Conservation (phyloP, 2,113 vertebrate species). For the Callorhinus ursinus region DNA sequence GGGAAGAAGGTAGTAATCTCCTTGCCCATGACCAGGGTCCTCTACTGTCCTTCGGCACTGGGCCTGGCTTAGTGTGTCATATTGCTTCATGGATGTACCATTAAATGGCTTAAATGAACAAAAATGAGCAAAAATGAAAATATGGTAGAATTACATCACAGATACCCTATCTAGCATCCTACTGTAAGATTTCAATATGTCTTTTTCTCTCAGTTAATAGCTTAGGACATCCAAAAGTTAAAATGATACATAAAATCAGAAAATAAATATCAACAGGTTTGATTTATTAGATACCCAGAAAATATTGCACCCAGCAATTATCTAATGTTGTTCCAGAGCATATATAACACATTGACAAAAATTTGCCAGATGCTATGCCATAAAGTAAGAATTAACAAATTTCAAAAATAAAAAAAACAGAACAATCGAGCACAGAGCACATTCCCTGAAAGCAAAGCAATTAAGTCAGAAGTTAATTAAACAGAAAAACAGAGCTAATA, state of each 20-base stretch:
- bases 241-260: not conserved
- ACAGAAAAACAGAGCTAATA: not conserved
- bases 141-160: no score
- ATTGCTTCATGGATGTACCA: not conserved
- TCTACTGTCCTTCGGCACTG: no score
- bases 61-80: no score
- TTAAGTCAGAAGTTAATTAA: constrained; percentile 13
- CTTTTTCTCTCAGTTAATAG: not conserved
- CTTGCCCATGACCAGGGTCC: not conserved
- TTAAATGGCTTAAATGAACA: not conserved
- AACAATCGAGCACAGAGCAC: not conserved
- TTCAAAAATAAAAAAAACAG: not conserved
- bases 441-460: not conserved
- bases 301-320: not conserved
- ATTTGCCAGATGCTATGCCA: not conserved
- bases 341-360: not conserved
- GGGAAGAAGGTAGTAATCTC: not conserved
- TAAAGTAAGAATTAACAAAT: not conserved
- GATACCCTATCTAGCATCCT: not conserved
- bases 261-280: not conserved
- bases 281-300: not conserved
- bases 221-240: not conserved
- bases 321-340: not conserved
- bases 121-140: not conserved
- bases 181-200: not conserved